A percentile compares a stretch with the other conserved stretches of the same genome.
phyloP scores from a whole-genome alignment of 2,797 vertebrate genomes.

The Tadarida brasiliensis region DNA sequence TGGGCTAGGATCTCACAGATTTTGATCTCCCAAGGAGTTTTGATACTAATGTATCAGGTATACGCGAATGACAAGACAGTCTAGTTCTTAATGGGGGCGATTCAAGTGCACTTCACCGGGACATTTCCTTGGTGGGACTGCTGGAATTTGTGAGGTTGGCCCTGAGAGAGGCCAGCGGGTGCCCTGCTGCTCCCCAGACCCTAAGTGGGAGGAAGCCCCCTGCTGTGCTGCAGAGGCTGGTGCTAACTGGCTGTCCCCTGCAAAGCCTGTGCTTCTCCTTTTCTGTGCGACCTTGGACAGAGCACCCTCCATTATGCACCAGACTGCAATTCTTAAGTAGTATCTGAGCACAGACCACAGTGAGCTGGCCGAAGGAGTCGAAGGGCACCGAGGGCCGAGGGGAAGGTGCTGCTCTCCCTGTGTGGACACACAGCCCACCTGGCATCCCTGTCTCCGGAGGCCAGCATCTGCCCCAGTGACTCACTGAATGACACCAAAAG shows the following conservation, averaged over 20 bases:
- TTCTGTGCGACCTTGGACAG: conserved; percentile 58
- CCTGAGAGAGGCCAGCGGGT: neutral
- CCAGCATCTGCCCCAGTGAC: neutral
- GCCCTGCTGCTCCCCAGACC: neutral
- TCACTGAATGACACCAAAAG: neutral
- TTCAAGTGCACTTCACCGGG: conserved; percentile 19
- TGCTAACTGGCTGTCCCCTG: conserved; percentile 31
- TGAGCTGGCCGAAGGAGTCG: conserved; percentile 39
- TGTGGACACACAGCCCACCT: neutral
- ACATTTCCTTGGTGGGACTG: neutral
- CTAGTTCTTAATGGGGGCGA: conserved; percentile 41
- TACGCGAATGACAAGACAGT: neutral
- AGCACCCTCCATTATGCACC: conserved; percentile 55
- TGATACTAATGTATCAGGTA: neutral
- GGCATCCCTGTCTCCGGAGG: neutral
- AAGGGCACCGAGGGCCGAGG: neutral
- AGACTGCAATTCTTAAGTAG: conserved; percentile 13
- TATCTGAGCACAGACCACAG: conserved; percentile 47
- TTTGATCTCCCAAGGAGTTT: conserved; percentile 31
- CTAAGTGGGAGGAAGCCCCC: neutral
- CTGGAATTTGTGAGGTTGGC: conserved; percentile 55
- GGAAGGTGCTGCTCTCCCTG: neutral
- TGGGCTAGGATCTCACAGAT: neutral
- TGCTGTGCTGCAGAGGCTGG: neutral
- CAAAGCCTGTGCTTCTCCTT: neutral